Conservation (phyloP, 2,113 vertebrate genomes). For the Dasyornis broadbenti region DNA sequence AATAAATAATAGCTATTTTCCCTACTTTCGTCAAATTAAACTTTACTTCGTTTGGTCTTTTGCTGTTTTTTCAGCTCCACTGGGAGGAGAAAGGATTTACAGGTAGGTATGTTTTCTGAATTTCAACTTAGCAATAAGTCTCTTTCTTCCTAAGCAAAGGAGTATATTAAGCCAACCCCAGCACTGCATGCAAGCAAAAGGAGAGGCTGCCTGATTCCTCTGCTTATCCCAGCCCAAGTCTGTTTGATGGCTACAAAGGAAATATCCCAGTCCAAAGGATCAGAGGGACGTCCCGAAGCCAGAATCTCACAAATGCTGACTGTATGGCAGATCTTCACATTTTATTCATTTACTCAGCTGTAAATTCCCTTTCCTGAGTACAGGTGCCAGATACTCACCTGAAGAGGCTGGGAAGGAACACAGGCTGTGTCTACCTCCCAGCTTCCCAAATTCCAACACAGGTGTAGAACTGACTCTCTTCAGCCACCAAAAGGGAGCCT, state of each 20-base stretch:
- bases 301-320: background rate
- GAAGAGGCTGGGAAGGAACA: background rate
- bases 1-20: slow-evolving; percentile 1
- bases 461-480: rapidly evolving
- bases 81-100: background rate
- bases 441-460: background rate
- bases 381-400: rapidly evolving
- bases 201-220: background rate
- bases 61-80: background rate
- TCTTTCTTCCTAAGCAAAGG: background rate
- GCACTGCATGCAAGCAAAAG: background rate
- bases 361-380: background rate
- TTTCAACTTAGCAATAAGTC: background rate
- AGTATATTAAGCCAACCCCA: background rate
- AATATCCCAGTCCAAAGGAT: background rate
- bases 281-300: background rate
- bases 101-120: background rate
- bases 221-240: background rate
- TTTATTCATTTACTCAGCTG: background rate
- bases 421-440: background rate
- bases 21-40: background rate
- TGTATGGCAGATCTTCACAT: background rate
- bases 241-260: background rate
- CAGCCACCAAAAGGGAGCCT: background rate
- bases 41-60: background rate